These are phyloP conservation scores for Caradrina clavipalpis DNA, from an alignment of 2,888 invertebrate species.

Conservation along the genomic window DNA sequence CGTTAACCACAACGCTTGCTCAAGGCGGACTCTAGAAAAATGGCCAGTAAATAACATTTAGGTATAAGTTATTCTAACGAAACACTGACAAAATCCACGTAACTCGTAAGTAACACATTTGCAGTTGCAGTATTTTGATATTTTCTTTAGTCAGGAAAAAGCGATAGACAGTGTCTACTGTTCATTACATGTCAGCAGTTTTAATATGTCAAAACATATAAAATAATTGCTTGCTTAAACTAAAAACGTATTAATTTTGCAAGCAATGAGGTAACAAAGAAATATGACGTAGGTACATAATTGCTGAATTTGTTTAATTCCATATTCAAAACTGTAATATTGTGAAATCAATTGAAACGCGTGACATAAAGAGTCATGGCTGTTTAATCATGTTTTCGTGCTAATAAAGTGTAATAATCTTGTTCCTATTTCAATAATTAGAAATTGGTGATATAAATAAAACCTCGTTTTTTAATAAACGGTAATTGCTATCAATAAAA, in stretches of 20 bases:
- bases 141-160: not conserved
- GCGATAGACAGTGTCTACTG: slow-evolving; percentile 17
- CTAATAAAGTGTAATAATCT: slow-evolving; percentile 23
- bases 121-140: slow-evolving; percentile 1
- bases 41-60: no score
- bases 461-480: slow-evolving; percentile 10
- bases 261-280: slow-evolving; percentile 23
- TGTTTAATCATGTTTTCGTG: slow-evolving; percentile 8
- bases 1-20: no score
- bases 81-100: not conserved
- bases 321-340: slow-evolving; percentile 19
- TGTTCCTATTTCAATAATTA: not conserved
- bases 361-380: slow-evolving; percentile 2
- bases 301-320: slow-evolving; percentile 31
- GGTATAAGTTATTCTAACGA: not conserved
- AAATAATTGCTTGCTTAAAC: not conserved
- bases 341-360: slow-evolving; percentile 30
- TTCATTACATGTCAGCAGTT: not conserved
- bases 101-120: no score
- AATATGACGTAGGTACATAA: not conserved
- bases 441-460: slow-evolving; percentile 2
- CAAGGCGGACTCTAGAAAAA: no score
- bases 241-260: slow-evolving; percentile 10
- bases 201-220: not conserved
- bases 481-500: slow-evolving; percentile 22